Evolutionary conservation across 2,888 invertebrate genomes (phyloP).

Genomic region (Patella pellucida): DNA sequence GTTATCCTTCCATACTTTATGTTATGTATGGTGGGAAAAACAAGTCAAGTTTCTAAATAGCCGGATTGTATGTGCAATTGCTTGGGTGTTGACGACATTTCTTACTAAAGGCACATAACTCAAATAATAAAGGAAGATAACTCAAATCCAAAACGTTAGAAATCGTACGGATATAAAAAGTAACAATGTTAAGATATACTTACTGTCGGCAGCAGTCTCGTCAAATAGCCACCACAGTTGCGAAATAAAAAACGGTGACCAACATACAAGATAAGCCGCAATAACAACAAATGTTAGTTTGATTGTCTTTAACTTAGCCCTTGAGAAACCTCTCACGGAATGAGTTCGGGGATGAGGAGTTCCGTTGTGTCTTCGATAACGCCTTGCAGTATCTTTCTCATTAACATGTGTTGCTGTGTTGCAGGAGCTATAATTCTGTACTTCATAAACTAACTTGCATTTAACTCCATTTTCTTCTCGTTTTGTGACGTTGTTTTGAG

Average conservation of each 20-base stretch:
- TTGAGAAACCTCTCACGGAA: slow-evolving; percentile 66
- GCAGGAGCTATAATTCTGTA: background rate
- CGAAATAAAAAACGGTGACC: slow-evolving; percentile 79
- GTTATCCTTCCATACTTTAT: too few relatives aligned
- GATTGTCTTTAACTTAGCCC: slow-evolving; percentile 73
- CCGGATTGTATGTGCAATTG: too few relatives aligned
- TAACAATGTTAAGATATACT: slow-evolving; percentile 5
- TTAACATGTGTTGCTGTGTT: background rate
- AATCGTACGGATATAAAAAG: too few relatives aligned
- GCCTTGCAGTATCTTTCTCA: background rate
- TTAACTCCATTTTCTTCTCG: slow-evolving; percentile 17
- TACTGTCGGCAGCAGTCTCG: slow-evolving; percentile 32
- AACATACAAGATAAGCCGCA: slow-evolving; percentile 77
- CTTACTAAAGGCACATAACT: too few relatives aligned
- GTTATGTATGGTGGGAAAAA: too few relatives aligned
- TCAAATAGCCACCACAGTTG: slow-evolving; percentile 75
- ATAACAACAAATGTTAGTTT: slow-evolving; percentile 73
- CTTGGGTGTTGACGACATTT: too few relatives aligned
- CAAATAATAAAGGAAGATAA: too few relatives aligned
- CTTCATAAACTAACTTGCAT: slow-evolving; percentile 13
- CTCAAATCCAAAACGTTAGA: too few relatives aligned
- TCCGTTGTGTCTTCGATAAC: slow-evolving; percentile 12
- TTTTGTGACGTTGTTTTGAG: slow-evolving; percentile 6
- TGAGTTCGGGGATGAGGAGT: slow-evolving; percentile 35
- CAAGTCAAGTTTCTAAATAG: too few relatives aligned